Base-by-base conservation (phyloP, 2,113 vertebrate genomes). In the Zapornia atra region DNA sequence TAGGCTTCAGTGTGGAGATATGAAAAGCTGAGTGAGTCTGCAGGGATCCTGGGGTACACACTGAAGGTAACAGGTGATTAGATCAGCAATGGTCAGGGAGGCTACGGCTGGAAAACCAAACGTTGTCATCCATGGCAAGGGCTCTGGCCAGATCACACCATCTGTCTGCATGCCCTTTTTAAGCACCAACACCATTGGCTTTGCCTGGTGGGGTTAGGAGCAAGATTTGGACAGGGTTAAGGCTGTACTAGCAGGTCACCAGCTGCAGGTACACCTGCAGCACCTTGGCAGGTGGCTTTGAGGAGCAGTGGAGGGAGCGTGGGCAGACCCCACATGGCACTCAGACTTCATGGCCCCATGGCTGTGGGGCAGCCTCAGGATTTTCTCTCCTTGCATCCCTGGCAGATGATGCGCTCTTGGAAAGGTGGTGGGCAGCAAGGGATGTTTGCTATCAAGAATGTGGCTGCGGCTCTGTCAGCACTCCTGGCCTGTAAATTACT, bases 41-140 rank as follows among this genome's bases (percentile, higher is more conserved):
- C 36, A 59, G 78, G 42, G 51, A 50, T 53, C 8, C 53, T 76
- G n/a, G 26, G 10, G 8, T 53, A 31, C 12, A 25, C 24, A 5
- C 12, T 48, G 33, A 33, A 42, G 61, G 22, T 15, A 33, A 11
- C 10, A 36, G 2, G 6, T 0, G 0, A 22, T 31, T 15, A 0
- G 0, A 20, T 36, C 36, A 36, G 6, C 46, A 7, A 2, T 3
- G 17, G 46, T 17, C 78, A 76, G n/a, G 24, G 42, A 31, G 13
- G 20, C 31, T 19, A 34, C 2, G 3, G 46, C 50, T 64, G 42
- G 19, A 69, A 38, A 91, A 17, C 11, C 80, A 82, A 56, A 11
- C 24, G 4, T n/a, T 57, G 38, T 22, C n/a, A 64, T 18, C 38
- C 7, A 2, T 1, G 44, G 31, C 1, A 2, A 40, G 40, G 46